Evolutionary conservation across 2,797 vertebrate genomes (phyloP), one percentile per base, ranked within the genome.

Genomic region (Anguilla marmorata): DNA sequence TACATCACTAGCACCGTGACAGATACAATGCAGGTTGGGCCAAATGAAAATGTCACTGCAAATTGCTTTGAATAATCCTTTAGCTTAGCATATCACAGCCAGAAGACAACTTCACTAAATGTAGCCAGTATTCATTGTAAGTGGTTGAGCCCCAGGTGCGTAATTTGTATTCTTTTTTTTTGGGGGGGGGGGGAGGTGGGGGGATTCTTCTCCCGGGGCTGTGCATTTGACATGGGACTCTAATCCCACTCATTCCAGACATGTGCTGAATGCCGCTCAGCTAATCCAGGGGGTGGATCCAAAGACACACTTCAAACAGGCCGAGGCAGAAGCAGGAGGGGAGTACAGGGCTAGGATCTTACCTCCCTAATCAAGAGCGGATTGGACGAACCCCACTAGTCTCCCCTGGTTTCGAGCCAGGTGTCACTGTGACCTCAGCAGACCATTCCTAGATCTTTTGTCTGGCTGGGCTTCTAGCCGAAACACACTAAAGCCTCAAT

Each of bases 101-200:
- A 91, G 85, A 66, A 89, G 63, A 85, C 86, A 79, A 86, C 82
- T 54, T 66, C 85, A 87, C 33, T 84, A 86, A 88, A 90, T 66
- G 76, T 83, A 89, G 52, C 86, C 54, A 66, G 85, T 69, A 74
- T 84, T 69, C 45, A 86, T 79, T 87, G 82, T 84, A 24, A 69
- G 24, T 6, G 63, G 63, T n/a, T 1, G 24, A 69, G 24, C 19
- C 19, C 16, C 60, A 19, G 16, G 21, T 63, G 21, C 19, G 5
- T 63, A 45, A 5, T 45, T 45, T 45, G 41, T 45, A n/a, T 37
- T 37, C 7, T 52, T 52, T 52, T 52, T 11, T 52, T 52, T 52
- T 1, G 50, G 50, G 50, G 16, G 2, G 37, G 74, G 66, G 7
- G 66, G 24, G n/a, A 21, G 1, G 37, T 37, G 37, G 41, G 41